A percentile compares a stretch with the other conserved stretches of the same genome.
phyloP scores from a whole-genome alignment of 2,797 vertebrate species.

The Pelobates cultripes region DNA sequence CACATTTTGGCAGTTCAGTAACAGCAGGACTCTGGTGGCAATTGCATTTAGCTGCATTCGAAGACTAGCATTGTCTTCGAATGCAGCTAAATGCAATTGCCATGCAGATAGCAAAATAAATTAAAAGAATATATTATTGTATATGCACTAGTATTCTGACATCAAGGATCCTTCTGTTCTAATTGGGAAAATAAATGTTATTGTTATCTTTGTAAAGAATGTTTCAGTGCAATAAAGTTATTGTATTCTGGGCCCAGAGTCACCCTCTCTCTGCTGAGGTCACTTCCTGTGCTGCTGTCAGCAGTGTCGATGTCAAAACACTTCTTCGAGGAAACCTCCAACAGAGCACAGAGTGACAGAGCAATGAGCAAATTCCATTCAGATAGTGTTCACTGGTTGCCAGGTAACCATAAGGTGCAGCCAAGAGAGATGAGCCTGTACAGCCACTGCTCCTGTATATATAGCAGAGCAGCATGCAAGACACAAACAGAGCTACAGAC shows the following conservation, averaged over 20 bases:
- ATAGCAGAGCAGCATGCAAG: neutral
- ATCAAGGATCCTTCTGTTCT: too few species aligned
- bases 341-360: neutral
- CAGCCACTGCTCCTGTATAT: neutral
- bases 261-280: neutral
- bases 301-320: neutral
- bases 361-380: neutral
- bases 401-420: too few species aligned
- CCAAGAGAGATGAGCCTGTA: too few species aligned
- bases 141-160: too few species aligned
- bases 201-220: neutral
- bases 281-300: slow-evolving; percentile 30
- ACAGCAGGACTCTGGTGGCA: too few species aligned
- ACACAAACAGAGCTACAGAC: neutral
- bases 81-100: too few species aligned
- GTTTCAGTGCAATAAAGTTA: slow-evolving; percentile 12
- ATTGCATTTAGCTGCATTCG: too few species aligned
- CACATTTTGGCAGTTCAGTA: too few species aligned
- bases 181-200: too few species aligned
- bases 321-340: neutral
- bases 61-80: too few species aligned
- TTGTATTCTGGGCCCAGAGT: neutral
- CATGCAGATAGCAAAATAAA: too few species aligned
- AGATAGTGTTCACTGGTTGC: neutral
- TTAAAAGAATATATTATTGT: too few species aligned